Evolutionary conservation across 2,113 vertebrate genomes (phyloP).

Genomic region (Equus przewalskii): DNA sequence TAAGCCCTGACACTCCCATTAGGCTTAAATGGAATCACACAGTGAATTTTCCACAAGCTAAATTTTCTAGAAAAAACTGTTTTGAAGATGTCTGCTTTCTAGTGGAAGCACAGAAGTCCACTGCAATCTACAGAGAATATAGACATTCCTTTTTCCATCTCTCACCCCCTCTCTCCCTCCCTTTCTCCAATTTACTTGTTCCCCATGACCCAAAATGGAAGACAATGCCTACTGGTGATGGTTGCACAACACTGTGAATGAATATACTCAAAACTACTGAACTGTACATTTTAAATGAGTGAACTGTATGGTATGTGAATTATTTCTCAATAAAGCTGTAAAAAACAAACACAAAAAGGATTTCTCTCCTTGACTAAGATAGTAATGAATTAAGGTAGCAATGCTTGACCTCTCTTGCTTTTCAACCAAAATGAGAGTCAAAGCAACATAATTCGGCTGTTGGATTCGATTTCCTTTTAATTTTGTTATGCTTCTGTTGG

Average conservation of each 20-base stretch:
- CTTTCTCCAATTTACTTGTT: neutral
- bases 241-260: neutral
- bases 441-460: neutral
- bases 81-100: slow-evolving; percentile 1
- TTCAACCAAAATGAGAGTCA: slow-evolving; percentile 18
- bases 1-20: neutral
- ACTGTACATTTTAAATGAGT: neutral
- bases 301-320: neutral
- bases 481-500: neutral
- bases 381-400: neutral
- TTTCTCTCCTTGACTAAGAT: neutral
- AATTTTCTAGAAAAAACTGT: slow-evolving; percentile 12
- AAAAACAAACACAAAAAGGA: neutral
- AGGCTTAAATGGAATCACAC: slow-evolving; percentile 61
- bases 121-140: neutral
- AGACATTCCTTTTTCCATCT: neutral
- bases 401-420: neutral
- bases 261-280: neutral
- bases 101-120: neutral
- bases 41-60: slow-evolving; percentile 13
- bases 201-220: neutral
- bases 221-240: neutral
- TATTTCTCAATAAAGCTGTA: neutral
- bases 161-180: fast-evolving
- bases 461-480: neutral